Evolutionary conservation across 2,888 invertebrate genomes (phyloP).

Genomic region (Lepidocyrtoides sp.): DNA sequence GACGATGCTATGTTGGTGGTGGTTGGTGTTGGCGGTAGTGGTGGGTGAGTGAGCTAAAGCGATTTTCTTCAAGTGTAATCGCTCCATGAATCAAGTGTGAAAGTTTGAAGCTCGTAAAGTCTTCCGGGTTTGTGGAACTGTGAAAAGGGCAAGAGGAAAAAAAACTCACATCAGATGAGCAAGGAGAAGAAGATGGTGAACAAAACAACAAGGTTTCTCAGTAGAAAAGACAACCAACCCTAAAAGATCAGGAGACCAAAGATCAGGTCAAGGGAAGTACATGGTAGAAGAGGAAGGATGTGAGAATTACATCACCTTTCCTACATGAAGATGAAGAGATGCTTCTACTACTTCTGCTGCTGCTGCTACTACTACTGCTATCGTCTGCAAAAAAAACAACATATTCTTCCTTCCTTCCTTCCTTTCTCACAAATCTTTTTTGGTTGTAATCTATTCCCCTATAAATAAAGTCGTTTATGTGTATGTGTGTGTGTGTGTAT

Average conservation of each 20-base stretch:
- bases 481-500: slow-evolving; percentile 38
- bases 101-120: slow-evolving; percentile 78
- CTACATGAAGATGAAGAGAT: slow-evolving; percentile 1
- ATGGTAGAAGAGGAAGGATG: slow-evolving; percentile 59
- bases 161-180: slow-evolving; percentile 9
- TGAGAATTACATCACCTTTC: slow-evolving; percentile 75
- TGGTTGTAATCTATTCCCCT: slow-evolving; percentile 75
- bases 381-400: slow-evolving; percentile 18
- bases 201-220: slow-evolving; percentile 15
- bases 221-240: not conserved
- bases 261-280: slow-evolving; percentile 76
- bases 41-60: slow-evolving; percentile 68
- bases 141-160: slow-evolving; percentile 62
- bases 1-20: not conserved
- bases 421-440: slow-evolving; percentile 75
- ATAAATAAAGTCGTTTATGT: slow-evolving; percentile 73
- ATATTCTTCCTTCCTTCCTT: slow-evolving; percentile 3
- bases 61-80: slow-evolving; percentile 79
- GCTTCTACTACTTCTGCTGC: too few species aligned
- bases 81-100: slow-evolving; percentile 80
- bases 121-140: slow-evolving; percentile 74
- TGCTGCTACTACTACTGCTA: slow-evolving; percentile 8
- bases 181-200: not conserved
- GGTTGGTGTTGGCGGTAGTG: slow-evolving; percentile 9
- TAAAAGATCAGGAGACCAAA: slow-evolving; percentile 20